Evolutionary conservation across 1,140 invertebrate genomes (phyloP), one percentile per base, ranked within the genome.

Genomic region (Lethrus apterus): DNA sequence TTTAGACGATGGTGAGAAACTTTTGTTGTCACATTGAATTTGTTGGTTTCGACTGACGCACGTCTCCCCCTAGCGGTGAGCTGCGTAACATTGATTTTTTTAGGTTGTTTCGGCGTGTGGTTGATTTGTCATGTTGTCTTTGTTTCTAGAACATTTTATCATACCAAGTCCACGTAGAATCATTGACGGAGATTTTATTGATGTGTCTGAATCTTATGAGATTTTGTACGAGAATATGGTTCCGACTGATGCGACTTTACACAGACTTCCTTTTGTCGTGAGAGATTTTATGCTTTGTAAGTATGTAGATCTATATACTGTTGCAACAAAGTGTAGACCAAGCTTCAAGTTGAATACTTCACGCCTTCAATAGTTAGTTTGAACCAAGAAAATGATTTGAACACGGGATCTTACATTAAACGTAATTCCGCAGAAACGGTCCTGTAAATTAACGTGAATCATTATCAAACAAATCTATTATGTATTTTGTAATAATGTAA

Each of bases 201-300:
- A 62, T 48, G 36, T 46, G 2, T 42, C 46, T 2, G 46, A 57
- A 35, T 55, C 64, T 36, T 49, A 54, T 30, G 55, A 59, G 36
- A 24, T 44, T 19, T 13, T 60, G 2, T 56, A 55, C 11, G 20
- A 44, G 17, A 32, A 51, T 24, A 40, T 52, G 15, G 45, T 72
- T n/a, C 70, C 70, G 0, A 54, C 53, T 2, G 71, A 74, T 52
- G 69, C 69, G 3, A 70, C 68, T 0, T 54, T 66, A 9, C 48
- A 54, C n/a, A 60, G 60, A 8, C 60, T 64, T 14, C 64, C 66
- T 0, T 70, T 75, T 44, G 40, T 73, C 19, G 57, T 72, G 13
- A 60, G 70, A 46, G 70, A 76, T 57, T 75, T 75, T 50, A 62
- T 74, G 36, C 53, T 73, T 17, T 64, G 73, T 75, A 61, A 61